phyloP scores from a whole-genome alignment of 2,797 vertebrate genomes.

The Takifugu ocellatus region DNA sequence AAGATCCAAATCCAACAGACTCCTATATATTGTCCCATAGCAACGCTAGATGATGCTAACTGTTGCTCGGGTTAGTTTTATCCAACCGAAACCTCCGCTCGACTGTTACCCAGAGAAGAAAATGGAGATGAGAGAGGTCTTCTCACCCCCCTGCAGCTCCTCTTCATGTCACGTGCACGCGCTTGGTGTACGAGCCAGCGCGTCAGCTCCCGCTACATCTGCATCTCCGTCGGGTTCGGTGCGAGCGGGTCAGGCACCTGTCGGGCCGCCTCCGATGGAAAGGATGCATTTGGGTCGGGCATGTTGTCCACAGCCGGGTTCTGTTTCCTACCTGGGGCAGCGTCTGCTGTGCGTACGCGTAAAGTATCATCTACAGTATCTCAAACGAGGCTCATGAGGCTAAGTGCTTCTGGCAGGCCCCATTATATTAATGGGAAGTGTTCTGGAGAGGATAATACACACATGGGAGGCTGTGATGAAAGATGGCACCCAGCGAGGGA shows the following conservation, averaged over 20 bases:
- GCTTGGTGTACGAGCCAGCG: no score
- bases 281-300: slow-evolving; percentile 40
- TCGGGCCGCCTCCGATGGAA: slow-evolving; percentile 50
- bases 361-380: slow-evolving; percentile 54
- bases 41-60: no score
- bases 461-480: slow-evolving; percentile 66
- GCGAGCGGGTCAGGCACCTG: slow-evolving; percentile 55
- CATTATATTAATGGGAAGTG: slow-evolving; percentile 74
- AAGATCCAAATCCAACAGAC: slow-evolving; percentile 55
- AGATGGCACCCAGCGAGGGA: slow-evolving; percentile 71
- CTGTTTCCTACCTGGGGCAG: slow-evolving; percentile 38
- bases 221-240: slow-evolving; percentile 34
- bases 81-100: no score
- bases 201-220: slow-evolving; percentile 9
- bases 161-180: no score
- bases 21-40: slow-evolving; percentile 21
- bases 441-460: slow-evolving; percentile 70
- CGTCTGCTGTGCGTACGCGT: slow-evolving; percentile 27
- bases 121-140: no score
- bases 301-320: slow-evolving; percentile 36
- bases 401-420: slow-evolving; percentile 71
- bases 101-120: no score
- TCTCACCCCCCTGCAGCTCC: no score
- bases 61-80: slow-evolving; percentile 67
- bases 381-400: slow-evolving; percentile 44